Conservation (phyloP, 2,113 vertebrate genomes). For the Albula goreensis region DNA sequence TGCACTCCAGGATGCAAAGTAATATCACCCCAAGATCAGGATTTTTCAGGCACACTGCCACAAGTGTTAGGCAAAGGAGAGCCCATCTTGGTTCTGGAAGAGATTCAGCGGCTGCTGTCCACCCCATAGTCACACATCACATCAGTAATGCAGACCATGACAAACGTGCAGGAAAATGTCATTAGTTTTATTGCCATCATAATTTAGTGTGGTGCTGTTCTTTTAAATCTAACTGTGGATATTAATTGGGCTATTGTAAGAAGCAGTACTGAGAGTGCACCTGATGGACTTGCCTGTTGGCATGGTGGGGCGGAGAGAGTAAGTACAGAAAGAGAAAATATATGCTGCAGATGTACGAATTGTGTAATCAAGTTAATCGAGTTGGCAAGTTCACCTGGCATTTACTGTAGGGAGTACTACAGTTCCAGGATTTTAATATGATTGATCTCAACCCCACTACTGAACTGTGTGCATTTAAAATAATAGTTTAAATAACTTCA, state of each 20-base stretch:
- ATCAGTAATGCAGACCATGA: not conserved
- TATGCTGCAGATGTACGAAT: not conserved
- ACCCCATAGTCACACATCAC: not conserved
- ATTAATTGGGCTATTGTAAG: not conserved
- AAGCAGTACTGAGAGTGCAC: not conserved
- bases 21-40: not conserved
- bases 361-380: slow-evolving; percentile 2
- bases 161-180: not conserved
- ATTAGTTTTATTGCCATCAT: not conserved
- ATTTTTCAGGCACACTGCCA: not conserved
- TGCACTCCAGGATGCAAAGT: not conserved
- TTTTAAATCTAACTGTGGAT: not conserved
- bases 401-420: not conserved
- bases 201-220: not conserved
- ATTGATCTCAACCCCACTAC: not conserved
- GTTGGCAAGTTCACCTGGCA: not conserved
- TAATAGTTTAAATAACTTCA: not conserved
- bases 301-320: not conserved
- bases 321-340: not conserved
- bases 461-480: not conserved
- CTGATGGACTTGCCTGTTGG: not conserved
- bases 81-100: not conserved
- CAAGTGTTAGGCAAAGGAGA: not conserved
- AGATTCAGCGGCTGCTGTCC: not conserved
- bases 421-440: not conserved